Evolutionary conservation across 2,113 vertebrate genomes (phyloP), one percentile per base, ranked within the genome.

Genomic region (Larimichthys crocea): DNA sequence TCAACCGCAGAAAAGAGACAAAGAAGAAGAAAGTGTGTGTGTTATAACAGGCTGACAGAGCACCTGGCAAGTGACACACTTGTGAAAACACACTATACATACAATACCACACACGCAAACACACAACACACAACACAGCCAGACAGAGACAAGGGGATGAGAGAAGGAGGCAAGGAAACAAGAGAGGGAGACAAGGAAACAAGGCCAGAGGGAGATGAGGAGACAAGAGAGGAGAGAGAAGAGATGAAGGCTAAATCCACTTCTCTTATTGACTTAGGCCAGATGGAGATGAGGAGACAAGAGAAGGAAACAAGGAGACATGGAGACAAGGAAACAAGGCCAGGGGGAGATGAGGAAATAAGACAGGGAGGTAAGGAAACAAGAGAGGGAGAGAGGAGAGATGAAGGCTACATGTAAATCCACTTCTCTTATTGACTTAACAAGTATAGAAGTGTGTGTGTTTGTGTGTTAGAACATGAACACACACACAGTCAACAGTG

Each of bases 1-100:
- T 19, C 20, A 17, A 20, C 15, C 22, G 62, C 22, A 57, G 83
- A 83, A 53, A 76, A 73, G 24, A 57, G 17, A 63, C 46, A 55
- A 31, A 79, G 64, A 76, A 20, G 52, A 61, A 57, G 48, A 66
- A 86, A 90, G 82, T 81, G 86, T 76, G 78, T 59, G 84, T 74
- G 90, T 24, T 48, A 2, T 5, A 48, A 44, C 76, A 80, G 77
- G 5, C 74, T 49, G 82, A 10, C 19, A 6, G 46, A 78, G 35
- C 74, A 84, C 63, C 74, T 80, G 80, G 63, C 56, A 55, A 52
- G 63, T 3, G 71, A 50, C 50, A 60, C 80, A 71, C 80, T 73
- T 82, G 80, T 63, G 57, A 19, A 60, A 29, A 68, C 35, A 40
- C 35, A 40, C 35, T 40, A 8, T 9, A 40, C 2, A 40, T 40